phyloP scores from a whole-genome alignment of 2,113 vertebrate species.

The Aspidoscelis tigris region DNA sequence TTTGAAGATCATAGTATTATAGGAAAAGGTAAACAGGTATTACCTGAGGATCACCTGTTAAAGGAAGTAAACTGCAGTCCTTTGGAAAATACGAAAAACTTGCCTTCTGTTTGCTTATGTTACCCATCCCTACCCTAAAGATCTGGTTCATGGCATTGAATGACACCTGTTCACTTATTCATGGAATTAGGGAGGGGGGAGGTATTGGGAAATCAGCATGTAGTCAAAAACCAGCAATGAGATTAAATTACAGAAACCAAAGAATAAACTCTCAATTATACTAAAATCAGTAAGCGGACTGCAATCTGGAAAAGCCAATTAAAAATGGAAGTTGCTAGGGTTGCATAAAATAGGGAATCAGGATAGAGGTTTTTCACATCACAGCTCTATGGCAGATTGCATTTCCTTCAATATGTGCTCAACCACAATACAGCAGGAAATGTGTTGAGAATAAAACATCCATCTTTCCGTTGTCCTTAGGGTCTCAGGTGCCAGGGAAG shows the following conservation, averaged over 20 bases:
- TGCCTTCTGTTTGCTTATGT: not conserved
- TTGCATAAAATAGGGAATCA: not conserved
- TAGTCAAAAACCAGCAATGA: not conserved
- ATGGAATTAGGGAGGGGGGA: too few relatives aligned
- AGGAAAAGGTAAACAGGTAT: not conserved
- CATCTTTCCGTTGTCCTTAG: not conserved
- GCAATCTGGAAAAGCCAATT: not conserved
- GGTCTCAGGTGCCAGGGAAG: not conserved
- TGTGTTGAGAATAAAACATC: not conserved
- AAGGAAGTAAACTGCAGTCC: not conserved
- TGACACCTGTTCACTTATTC: not conserved
- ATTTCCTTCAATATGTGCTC: not conserved
- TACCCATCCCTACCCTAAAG: not conserved
- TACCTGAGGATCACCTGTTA: not conserved
- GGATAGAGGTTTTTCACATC: not conserved
- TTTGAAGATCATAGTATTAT: not conserved
- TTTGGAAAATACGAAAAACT: not conserved
- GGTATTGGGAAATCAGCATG: not conserved
- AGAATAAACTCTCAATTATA: constrained; percentile 3
- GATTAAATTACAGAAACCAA: not conserved
- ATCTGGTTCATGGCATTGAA: not conserved
- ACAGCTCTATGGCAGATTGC: not conserved
- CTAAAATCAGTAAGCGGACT: not conserved
- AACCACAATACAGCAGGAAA: not conserved
- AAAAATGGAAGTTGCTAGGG: not conserved